Conservation (phyloP, 2,888 invertebrate species). For the Plagiodera versicolora region DNA sequence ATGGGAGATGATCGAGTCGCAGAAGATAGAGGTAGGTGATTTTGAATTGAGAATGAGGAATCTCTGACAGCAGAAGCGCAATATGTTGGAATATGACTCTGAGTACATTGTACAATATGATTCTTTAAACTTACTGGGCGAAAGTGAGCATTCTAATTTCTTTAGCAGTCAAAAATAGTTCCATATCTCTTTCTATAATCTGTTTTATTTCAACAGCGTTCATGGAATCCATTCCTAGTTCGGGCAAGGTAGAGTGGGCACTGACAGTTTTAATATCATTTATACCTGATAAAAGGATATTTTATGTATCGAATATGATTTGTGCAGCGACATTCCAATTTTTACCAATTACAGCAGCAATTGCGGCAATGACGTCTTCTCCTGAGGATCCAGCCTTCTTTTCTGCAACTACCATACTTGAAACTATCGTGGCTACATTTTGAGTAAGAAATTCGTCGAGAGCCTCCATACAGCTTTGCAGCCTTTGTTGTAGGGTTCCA, state of each 20-base stretch:
- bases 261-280: slow-evolving; percentile 68
- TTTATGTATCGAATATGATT: too few relatives aligned
- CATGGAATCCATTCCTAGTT: slow-evolving; percentile 95
- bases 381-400: slow-evolving; percentile 67
- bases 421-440: slow-evolving; percentile 63
- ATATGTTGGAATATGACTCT: too few relatives aligned
- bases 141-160: slow-evolving; percentile 83
- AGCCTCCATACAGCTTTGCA: slow-evolving; percentile 63
- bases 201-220: slow-evolving; percentile 97
- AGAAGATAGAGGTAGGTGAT: too few relatives aligned
- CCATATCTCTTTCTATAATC: slow-evolving; percentile 84
- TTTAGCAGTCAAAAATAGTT: slow-evolving; percentile 80
- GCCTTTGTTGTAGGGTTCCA: slow-evolving; percentile 69
- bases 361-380: slow-evolving; percentile 71
- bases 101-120: too few relatives aligned
- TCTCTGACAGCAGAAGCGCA: too few relatives aligned
- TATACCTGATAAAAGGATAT: slow-evolving; percentile 5
- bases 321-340: neutral
- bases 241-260: slow-evolving; percentile 74
- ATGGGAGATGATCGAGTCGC: too few relatives aligned
- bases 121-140: slow-evolving; percentile 55
- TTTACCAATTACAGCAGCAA: slow-evolving; percentile 62
- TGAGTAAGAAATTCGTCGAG: slow-evolving; percentile 72
- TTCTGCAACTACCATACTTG: slow-evolving; percentile 85
- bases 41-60: too few relatives aligned